Percentiles rank a stretch among this genome's conserved stretches.
These are phyloP conservation scores for Entosphenus tridentatus DNA, from an alignment of 2,113 vertebrate species.

Conservation along the genomic window DNA sequence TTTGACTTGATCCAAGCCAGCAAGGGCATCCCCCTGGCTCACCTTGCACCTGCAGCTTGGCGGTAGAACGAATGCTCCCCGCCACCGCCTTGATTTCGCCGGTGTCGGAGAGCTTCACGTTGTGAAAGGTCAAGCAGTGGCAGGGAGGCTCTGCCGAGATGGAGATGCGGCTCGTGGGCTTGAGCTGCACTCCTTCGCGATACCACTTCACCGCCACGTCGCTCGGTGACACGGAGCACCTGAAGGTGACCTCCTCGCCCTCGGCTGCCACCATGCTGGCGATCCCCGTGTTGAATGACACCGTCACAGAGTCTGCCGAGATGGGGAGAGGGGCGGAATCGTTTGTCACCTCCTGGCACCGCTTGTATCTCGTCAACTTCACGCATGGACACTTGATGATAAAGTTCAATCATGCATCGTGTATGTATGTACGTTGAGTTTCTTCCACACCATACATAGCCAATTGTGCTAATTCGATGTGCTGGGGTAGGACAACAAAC, in stretches of 20 bases:
- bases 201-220: slow-evolving; percentile 43
- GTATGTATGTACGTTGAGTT: too few relatives aligned
- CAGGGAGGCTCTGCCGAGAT: slow-evolving; percentile 29
- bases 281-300: too few relatives aligned
- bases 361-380: too few relatives aligned
- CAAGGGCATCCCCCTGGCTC: slow-evolving; percentile 12
- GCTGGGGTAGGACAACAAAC: too few relatives aligned
- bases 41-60: slow-evolving; percentile 69
- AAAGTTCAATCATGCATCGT: too few relatives aligned
- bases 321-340: too few relatives aligned
- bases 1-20: too few relatives aligned
- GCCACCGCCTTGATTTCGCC: slow-evolving; percentile 43
- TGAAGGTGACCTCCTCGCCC: slow-evolving; percentile 50
- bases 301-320: too few relatives aligned
- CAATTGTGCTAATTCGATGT: too few relatives aligned
- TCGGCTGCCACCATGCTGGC: slow-evolving; percentile 33
- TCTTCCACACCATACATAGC: too few relatives aligned
- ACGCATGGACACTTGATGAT: too few relatives aligned
- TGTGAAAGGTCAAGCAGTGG: slow-evolving; percentile 40
- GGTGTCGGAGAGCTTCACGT: slow-evolving; percentile 34
- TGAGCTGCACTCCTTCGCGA: slow-evolving; percentile 26
- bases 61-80: slow-evolving; percentile 46
- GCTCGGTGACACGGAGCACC: slow-evolving; percentile 39
- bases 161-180: slow-evolving; percentile 36
- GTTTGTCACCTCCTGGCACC: too few relatives aligned